Percentiles rank a stretch among this genome's conserved stretches.
These are phyloP conservation scores for Ammodytes dubius DNA, from an alignment of 2,113 vertebrate species.

Conservation along the genomic window DNA sequence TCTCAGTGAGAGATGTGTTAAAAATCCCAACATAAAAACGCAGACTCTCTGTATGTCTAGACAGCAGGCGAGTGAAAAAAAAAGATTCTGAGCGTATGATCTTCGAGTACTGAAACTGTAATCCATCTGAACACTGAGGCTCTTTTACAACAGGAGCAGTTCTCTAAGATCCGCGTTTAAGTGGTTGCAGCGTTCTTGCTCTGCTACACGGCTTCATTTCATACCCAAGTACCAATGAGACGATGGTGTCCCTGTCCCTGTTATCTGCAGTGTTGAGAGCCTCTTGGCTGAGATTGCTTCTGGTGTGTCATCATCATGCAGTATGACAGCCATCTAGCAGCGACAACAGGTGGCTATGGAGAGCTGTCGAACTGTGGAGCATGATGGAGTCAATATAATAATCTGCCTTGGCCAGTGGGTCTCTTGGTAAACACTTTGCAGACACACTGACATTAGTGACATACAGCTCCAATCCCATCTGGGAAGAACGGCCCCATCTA, in stretches of 20 bases:
- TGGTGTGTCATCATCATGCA: constrained; percentile 43
- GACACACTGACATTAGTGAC: constrained; percentile 22
- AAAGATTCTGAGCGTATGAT: background rate
- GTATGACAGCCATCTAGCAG: constrained; percentile 25
- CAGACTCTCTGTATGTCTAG: background rate
- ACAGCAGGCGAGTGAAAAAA: background rate
- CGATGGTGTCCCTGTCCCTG: background rate
- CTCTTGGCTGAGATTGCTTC: constrained; percentile 29
- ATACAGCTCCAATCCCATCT: constrained; percentile 30
- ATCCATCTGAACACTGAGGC: too few relatives aligned
- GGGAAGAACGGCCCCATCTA: constrained; percentile 25
- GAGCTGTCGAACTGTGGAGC: constrained; percentile 21
- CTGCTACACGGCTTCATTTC: constrained; percentile 21
- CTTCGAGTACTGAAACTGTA: background rate
- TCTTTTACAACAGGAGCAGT: background rate
- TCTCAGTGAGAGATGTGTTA: background rate
- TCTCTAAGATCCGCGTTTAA: background rate
- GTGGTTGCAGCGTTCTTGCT: background rate
- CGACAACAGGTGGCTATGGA: too few relatives aligned
- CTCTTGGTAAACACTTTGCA: constrained; percentile 50
- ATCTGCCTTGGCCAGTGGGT: constrained; percentile 39
- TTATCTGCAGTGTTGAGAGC: constrained; percentile 16
- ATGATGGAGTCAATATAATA: constrained; percentile 48
- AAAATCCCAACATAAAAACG: background rate
- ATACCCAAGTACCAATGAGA: background rate